A percentile compares a stretch with the other conserved stretches of the same genome.
Conservation (phyloP, 2,113 vertebrate genomes). For the Paralichthys olivaceus region DNA sequence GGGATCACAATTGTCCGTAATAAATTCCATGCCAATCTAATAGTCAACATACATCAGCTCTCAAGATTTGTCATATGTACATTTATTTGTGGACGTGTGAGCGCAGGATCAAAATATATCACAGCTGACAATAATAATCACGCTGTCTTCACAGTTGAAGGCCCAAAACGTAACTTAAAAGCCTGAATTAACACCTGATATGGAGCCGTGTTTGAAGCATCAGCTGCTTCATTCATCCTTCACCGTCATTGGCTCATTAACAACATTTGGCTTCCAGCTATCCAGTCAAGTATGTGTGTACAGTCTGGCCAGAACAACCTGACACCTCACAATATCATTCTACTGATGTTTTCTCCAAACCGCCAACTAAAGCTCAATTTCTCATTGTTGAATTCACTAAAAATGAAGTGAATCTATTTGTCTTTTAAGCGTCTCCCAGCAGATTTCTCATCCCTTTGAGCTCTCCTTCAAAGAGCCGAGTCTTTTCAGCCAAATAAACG, state of each 20-base stretch:
- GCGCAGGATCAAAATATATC: too few relatives aligned
- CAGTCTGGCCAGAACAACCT: not conserved
- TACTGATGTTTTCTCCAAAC: not conserved
- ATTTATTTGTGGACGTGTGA: not conserved
- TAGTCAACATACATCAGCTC: too few relatives aligned
- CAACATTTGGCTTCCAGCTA: not conserved
- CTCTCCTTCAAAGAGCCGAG: not conserved
- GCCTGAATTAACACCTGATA: not conserved
- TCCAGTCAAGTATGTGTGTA: not conserved
- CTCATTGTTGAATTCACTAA: not conserved
- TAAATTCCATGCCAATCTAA: too few relatives aligned
- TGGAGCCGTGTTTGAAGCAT: not conserved
- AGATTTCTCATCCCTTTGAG: not conserved
- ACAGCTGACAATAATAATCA: too few relatives aligned
- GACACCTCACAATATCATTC: not conserved
- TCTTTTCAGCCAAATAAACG: not conserved
- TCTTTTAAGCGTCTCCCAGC: not conserved
- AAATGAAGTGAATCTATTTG: not conserved
- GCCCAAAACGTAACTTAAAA: not conserved
- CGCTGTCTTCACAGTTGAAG: not conserved
- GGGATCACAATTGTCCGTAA: not conserved
- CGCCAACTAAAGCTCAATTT: not conserved
- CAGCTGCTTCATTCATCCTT: constrained; percentile 4
- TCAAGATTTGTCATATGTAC: too few relatives aligned
- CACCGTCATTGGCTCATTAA: not conserved